phyloP scores from a whole-genome alignment of 2,888 invertebrate species.

The Rhagophthalmus giganteus region DNA sequence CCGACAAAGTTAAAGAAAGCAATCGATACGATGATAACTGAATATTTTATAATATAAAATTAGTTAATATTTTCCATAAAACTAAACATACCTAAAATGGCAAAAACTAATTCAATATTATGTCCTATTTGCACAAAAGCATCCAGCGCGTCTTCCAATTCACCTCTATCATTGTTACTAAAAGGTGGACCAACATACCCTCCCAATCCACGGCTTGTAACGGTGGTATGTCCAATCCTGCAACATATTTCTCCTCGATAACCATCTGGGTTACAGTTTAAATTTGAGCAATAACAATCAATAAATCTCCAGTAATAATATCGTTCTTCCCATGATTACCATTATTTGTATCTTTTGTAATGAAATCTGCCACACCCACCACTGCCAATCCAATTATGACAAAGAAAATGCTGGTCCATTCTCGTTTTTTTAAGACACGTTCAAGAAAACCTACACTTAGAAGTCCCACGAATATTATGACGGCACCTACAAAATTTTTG shows the following conservation, averaged over 20 bases:
- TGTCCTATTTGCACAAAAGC: constrained; percentile 81
- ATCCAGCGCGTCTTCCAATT: constrained; percentile 84
- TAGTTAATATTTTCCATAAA: too few relatives aligned
- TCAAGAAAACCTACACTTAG: constrained; percentile 82
- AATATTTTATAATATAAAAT: too few relatives aligned
- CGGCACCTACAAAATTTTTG: constrained; percentile 65
- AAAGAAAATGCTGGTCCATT: constrained; percentile 77
- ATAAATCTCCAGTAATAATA: constrained; percentile 78
- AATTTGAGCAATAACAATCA: constrained; percentile 76
- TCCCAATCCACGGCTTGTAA: constrained; percentile 94
- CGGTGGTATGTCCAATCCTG: constrained; percentile 82
- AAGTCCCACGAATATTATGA: constrained; percentile 87
- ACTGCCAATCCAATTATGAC: constrained; percentile 72
- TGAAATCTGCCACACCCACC: too few relatives aligned
- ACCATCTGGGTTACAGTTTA: constrained; percentile 91
- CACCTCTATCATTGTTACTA: constrained; percentile 71
- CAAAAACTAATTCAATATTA: constrained; percentile 63
- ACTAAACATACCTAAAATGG: constrained; percentile 55
- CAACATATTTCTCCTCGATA: constrained; percentile 88
- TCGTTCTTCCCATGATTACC: constrained; percentile 64
- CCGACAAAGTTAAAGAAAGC: constrained; percentile 94
- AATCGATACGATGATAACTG: constrained; percentile 81
- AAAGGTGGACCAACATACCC: constrained; percentile 77
- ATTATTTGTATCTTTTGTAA: too few relatives aligned
- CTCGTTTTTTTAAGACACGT: constrained; percentile 63